These are phyloP conservation scores for Catostylus mosaicus DNA, from an alignment of 30 jellyfish, hydroid and myxozoan genomes.

Conservation along the genomic window DNA sequence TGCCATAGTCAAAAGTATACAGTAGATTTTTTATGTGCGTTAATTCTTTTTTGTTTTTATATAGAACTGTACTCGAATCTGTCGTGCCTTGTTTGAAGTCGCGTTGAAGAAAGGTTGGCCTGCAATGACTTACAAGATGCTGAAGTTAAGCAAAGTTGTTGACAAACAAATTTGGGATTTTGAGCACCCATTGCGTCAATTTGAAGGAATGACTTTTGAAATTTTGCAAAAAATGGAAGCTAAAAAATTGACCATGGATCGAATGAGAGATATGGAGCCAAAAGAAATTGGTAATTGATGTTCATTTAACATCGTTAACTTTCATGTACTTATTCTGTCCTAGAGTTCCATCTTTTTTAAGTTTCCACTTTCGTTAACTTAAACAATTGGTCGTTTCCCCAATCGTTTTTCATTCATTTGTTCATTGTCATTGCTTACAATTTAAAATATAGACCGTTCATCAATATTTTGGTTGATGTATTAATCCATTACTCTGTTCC, in stretches of 20 bases:
- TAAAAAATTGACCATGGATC: slow-evolving; percentile 77
- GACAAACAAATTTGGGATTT: slow-evolving; percentile 93
- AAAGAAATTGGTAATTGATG: slow-evolving; percentile 91
- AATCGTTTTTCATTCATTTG: too few species aligned
- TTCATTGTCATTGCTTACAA: too few species aligned
- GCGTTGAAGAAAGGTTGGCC: slow-evolving; percentile 94
- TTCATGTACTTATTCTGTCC: too few species aligned
- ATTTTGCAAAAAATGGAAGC: slow-evolving; percentile 81
- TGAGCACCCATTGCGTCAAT: slow-evolving; percentile 97
- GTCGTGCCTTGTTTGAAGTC: slow-evolving; percentile 90
- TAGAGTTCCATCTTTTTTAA: too few species aligned
- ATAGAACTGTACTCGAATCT: slow-evolving; percentile 91
- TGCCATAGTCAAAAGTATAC: too few species aligned
- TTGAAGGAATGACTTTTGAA: slow-evolving; percentile 84
- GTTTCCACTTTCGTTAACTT: too few species aligned
- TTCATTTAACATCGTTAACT: too few species aligned
- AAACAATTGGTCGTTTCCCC: too few species aligned
- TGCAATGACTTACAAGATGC: slow-evolving; percentile 81
- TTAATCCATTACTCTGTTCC: too few species aligned
- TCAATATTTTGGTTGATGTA: too few species aligned
- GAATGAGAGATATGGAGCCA: slow-evolving; percentile 86
- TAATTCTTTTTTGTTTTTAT: not conserved
- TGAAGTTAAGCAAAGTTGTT: slow-evolving; percentile 79
- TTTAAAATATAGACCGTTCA: too few species aligned
- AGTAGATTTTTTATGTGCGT: not conserved